Evolutionary conservation across 2,797 vertebrate species (phyloP).

Genomic region (Eulemur mongoz): DNA sequence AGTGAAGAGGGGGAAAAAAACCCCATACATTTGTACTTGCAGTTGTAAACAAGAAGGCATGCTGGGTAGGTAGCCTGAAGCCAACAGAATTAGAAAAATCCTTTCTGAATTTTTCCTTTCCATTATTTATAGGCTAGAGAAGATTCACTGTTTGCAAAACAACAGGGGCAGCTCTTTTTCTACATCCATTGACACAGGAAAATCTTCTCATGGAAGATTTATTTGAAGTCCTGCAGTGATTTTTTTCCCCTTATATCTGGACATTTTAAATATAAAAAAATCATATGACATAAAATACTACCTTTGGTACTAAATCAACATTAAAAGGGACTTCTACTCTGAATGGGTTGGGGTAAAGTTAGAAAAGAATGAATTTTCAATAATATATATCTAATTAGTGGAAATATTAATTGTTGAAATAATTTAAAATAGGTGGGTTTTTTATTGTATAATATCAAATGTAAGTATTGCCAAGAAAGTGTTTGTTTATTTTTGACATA

Average conservation of each 20-base stretch:
- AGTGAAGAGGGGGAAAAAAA: slow-evolving; percentile 67
- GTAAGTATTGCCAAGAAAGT: background rate
- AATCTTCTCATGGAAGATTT: slow-evolving; percentile 67
- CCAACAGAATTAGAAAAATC: slow-evolving; percentile 72
- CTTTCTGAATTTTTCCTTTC: slow-evolving; percentile 67
- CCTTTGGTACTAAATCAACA: background rate
- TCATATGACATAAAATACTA: background rate
- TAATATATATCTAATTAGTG: background rate
- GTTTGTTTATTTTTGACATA: background rate
- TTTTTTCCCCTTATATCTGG: background rate
- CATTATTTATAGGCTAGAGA: slow-evolving; percentile 79
- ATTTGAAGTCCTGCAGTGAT: slow-evolving; percentile 69
- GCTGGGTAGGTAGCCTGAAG: slow-evolving; percentile 79
- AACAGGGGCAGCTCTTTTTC: slow-evolving; percentile 65
- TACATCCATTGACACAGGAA: slow-evolving; percentile 52
- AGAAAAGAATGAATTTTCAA: background rate
- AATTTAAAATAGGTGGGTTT: background rate
- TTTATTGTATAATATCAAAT: background rate
- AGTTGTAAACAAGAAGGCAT: slow-evolving; percentile 81
- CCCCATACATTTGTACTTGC: slow-evolving; percentile 67
- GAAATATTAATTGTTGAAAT: background rate
- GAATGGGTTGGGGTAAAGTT: background rate
- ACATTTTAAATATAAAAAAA: slow-evolving; percentile 37
- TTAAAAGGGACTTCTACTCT: background rate
- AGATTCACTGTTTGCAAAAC: slow-evolving; percentile 78